phyloP scores from a whole-genome alignment of 92 coral and sea anemone species.

The Ricordea florida region DNA sequence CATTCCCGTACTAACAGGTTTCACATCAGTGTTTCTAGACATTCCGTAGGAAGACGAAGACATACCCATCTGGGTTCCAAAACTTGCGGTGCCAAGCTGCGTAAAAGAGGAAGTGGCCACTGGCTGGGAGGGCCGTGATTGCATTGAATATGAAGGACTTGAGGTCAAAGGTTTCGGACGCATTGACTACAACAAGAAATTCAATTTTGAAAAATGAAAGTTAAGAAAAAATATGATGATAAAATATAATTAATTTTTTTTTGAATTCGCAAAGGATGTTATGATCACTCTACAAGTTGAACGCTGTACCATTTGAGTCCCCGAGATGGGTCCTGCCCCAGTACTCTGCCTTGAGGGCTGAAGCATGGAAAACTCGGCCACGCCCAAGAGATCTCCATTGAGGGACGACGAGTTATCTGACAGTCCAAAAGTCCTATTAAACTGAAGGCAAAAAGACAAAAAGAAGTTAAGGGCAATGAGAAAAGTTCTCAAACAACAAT shows the following conservation, averaged over 20 bases:
- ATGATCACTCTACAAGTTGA: neutral
- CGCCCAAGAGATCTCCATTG: conserved; percentile 69
- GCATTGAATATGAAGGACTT: neutral
- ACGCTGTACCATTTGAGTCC: conserved; percentile 15
- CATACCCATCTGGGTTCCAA: conserved; percentile 20
- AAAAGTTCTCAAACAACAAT: too few relatives aligned
- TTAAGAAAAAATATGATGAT: neutral
- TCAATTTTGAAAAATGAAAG: neutral
- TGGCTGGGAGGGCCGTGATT: conserved; percentile 5
- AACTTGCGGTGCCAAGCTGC: conserved; percentile 11
- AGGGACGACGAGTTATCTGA: conserved; percentile 42
- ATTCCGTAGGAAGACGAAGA: conserved; percentile 23
- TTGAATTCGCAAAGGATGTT: too few relatives aligned
- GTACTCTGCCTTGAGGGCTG: conserved; percentile 34
- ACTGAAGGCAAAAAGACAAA: conserved; percentile 52
- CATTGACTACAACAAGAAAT: neutral
- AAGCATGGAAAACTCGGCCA: conserved; percentile 46
- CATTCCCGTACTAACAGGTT: conserved; percentile 7
- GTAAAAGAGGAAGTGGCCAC: conserved; percentile 13
- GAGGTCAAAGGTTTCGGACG: neutral
- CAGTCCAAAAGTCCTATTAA: conserved; percentile 90
- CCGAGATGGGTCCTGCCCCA: neutral
- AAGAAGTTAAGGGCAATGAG: neutral
- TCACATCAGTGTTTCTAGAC: conserved; percentile 8
- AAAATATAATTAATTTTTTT: too few relatives aligned